These are phyloP conservation scores for Heliconius erato DNA, from an alignment of 2,888 invertebrate species.

Conservation along the genomic window DNA sequence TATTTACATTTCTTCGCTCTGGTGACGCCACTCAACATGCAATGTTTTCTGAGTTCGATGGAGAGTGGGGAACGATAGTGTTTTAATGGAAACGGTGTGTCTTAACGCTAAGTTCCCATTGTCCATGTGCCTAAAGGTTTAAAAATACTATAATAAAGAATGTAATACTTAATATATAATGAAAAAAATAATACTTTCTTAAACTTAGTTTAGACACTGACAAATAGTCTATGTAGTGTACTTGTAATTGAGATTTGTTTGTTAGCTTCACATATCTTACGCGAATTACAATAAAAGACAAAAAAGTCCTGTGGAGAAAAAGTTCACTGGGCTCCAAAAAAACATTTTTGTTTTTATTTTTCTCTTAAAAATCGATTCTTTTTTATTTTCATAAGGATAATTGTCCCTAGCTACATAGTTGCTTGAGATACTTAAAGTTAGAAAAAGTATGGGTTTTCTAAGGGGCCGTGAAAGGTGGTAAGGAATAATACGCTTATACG, in stretches of 20 bases:
- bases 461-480: constrained; percentile 39
- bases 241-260: no score
- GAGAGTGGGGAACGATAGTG: background rate
- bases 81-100: background rate
- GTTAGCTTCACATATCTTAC: no score
- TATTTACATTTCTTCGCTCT: background rate
- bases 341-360: background rate
- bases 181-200: no score
- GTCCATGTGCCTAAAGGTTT: background rate
- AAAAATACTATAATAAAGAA: background rate
- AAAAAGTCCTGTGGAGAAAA: no score
- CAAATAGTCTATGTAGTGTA: no score
- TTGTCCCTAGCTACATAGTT: background rate
- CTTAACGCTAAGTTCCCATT: background rate
- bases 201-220: no score
- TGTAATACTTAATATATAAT: no score
- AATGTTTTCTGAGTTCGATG: background rate
- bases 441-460: constrained; percentile 36
- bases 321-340: no score
- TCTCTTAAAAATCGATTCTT: background rate
- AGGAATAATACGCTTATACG: constrained; percentile 44
- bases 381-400: background rate
- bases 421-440: constrained; percentile 33
- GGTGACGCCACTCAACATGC: background rate
- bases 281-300: no score